A percentile compares a stretch with the other conserved stretches of the same genome.
phyloP scores from a whole-genome alignment of 2,888 invertebrate species.

The Nomada ruficornis region DNA sequence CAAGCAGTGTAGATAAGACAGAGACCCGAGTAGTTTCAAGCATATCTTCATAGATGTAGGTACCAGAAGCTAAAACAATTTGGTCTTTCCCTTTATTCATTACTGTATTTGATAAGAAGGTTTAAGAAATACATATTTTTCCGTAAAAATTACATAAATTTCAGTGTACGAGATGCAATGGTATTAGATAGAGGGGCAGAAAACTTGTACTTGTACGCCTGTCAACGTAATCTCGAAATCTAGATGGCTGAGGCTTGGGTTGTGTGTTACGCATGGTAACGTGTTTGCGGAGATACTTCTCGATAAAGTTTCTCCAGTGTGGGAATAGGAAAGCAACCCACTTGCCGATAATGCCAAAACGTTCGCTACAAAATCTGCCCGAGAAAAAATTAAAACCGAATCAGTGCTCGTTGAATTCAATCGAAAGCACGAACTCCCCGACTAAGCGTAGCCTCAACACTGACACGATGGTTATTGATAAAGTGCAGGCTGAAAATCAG shows the following conservation, averaged over 20 bases:
- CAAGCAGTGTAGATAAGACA: too few species aligned
- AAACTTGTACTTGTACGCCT: too few species aligned
- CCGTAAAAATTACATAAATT: too few species aligned
- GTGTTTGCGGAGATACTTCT: neutral
- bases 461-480: neutral
- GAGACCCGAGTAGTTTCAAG: too few species aligned
- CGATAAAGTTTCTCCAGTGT: conserved; percentile 10
- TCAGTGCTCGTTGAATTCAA: conserved; percentile 2
- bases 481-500: conserved; percentile 31
- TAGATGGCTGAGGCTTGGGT: neutral
- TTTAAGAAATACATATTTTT: too few species aligned
- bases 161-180: too few species aligned
- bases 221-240: neutral
- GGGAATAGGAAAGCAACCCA: neutral
- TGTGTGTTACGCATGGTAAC: conserved; percentile 30
- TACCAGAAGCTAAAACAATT: too few species aligned
- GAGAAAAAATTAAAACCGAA: conserved; percentile 63
- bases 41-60: too few species aligned
- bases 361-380: conserved; percentile 60
- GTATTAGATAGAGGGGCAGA: too few species aligned
- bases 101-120: too few species aligned
- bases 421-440: conserved; percentile 1
- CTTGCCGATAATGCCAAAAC: conserved; percentile 69
- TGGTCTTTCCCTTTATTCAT: too few species aligned
- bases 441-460: conserved; percentile 33